Percentiles rank a stretch among this genome's conserved stretches.
Evolutionary conservation across 2,113 vertebrate species (phyloP).

Genomic region (Sebastes fasciatus): DNA sequence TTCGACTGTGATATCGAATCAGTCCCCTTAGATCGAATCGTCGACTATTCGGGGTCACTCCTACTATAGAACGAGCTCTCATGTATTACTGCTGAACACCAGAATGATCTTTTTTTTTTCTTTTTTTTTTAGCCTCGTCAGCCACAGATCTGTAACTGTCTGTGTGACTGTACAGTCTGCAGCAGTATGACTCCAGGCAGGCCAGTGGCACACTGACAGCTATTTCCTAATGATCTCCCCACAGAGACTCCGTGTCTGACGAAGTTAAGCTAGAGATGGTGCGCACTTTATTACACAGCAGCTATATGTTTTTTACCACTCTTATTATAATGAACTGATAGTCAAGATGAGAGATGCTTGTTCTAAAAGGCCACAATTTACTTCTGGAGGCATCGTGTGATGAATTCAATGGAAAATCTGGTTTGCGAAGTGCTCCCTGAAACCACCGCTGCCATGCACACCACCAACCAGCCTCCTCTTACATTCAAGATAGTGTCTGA

Average conservation of each 20-base stretch:
- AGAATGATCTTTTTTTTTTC: neutral
- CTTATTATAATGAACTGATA: constrained; percentile 23
- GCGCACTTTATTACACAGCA: constrained; percentile 15
- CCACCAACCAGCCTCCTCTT: neutral
- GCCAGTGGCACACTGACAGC: constrained; percentile 51
- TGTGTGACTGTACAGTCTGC: constrained; percentile 38
- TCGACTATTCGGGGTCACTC: too few species aligned
- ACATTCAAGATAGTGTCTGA: neutral
- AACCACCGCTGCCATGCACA: neutral
- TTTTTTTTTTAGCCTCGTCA: constrained; percentile 29
- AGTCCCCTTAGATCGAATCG: too few species aligned
- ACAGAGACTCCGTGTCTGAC: constrained; percentile 45
- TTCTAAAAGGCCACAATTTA: neutral
- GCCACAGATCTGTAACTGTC: constrained; percentile 24
- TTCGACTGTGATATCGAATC: too few species aligned
- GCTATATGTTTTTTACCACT: neutral
- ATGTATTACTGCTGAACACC: too few species aligned
- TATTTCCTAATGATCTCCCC: constrained; percentile 64
- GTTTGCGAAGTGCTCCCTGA: neutral
- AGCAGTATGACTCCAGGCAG: constrained; percentile 58
- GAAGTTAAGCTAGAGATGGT: constrained; percentile 3
- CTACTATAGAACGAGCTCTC: too few species aligned
- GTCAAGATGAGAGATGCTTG: neutral
- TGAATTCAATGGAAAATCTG: constrained; percentile 5
- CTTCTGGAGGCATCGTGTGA: neutral